Evolutionary conservation across 2,797 vertebrate genomes (phyloP), one percentile per base, ranked within the genome.

Genomic region (Arnoldichthys spilopterus): DNA sequence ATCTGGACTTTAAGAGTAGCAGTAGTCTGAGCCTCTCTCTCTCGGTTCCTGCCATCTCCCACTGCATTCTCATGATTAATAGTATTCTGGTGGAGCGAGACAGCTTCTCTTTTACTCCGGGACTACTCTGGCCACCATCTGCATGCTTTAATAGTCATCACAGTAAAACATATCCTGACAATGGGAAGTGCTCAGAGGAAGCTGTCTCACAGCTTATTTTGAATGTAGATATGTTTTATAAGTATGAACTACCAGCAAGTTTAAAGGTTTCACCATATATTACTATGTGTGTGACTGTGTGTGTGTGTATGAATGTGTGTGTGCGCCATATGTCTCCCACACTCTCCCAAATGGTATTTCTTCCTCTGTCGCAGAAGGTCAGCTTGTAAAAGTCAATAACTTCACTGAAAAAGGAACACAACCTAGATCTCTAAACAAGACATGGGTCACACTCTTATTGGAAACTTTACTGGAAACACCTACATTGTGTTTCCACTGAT

Each of bases 101-200:
- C 63, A 79, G 78, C 43, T 61, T 28, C 66, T 58, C 49, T 74
- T 78, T 63, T 28, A 77, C 64, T 68, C 54, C 22, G 26, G 64
- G 30, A 62, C 53, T 59, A 16, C 37, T 83, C 56, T 63, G 70
- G 64, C 71, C 56, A 61, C 51, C 62, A 58, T 58, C 71, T 74
- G 63, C 49, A 71, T 34, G 8, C 54, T 40, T 32, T 72, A 53
- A 61, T 37, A 79, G 62, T 76, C 77, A 54, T 62, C 45, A 47
- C 56, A 70, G 76, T 82, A 74, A 77, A 82, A 70, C 62, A 68
- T 68, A 68, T 32, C 28, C 63, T 73, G 77, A 78, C 77, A 73
- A 72, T 45, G 71, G 64, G 13, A 56, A 73, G 69, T 72, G 76
- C 20, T 22, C 34, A 64, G 69, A 78, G 70, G 53, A 79, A 73